A percentile compares a stretch with the other conserved stretches of the same genome.
Evolutionary conservation across 2,888 invertebrate genomes (phyloP).

Genomic region (Agrotis ipsilon): DNA sequence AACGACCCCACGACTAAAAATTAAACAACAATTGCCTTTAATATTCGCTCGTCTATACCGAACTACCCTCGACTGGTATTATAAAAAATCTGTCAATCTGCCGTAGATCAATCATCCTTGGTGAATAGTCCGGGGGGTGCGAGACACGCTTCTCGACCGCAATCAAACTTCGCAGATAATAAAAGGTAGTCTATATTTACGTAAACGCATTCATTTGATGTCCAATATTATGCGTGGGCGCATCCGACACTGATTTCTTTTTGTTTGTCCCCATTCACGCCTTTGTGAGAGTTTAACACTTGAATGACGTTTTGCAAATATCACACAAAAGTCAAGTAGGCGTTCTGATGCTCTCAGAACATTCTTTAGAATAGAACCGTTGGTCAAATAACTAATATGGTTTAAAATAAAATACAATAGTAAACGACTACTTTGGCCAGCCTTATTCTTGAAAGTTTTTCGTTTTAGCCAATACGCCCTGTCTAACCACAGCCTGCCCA

Average conservation of each 20-base stretch:
- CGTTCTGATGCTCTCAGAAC: slow-evolving; percentile 66
- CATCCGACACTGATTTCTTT: slow-evolving; percentile 82
- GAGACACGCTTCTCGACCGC: slow-evolving; percentile 78
- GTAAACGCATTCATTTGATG: slow-evolving; percentile 89
- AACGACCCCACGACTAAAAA: slow-evolving; percentile 89
- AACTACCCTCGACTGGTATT: slow-evolving; percentile 83
- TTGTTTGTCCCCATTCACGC: slow-evolving; percentile 74
- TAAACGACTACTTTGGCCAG: background rate
- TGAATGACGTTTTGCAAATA: slow-evolving; percentile 82
- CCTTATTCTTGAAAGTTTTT: background rate
- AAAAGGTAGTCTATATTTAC: slow-evolving; percentile 88
- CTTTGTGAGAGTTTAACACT: slow-evolving; percentile 74
- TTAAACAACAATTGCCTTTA: slow-evolving; percentile 92
- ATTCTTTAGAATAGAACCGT: background rate
- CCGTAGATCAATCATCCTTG: slow-evolving; percentile 90
- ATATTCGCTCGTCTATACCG: slow-evolving; percentile 87
- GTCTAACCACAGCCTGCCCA: background rate
- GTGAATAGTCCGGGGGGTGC: slow-evolving; percentile 87
- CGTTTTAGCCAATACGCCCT: background rate
- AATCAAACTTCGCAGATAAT: slow-evolving; percentile 88
- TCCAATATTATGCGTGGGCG: slow-evolving; percentile 85
- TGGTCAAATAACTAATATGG: too few species aligned
- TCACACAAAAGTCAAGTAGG: slow-evolving; percentile 79
- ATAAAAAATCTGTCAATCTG: slow-evolving; percentile 91
- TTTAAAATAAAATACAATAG: background rate